Evolutionary conservation across 2,797 vertebrate genomes (phyloP).

Genomic region (Danio albolineatus): DNA sequence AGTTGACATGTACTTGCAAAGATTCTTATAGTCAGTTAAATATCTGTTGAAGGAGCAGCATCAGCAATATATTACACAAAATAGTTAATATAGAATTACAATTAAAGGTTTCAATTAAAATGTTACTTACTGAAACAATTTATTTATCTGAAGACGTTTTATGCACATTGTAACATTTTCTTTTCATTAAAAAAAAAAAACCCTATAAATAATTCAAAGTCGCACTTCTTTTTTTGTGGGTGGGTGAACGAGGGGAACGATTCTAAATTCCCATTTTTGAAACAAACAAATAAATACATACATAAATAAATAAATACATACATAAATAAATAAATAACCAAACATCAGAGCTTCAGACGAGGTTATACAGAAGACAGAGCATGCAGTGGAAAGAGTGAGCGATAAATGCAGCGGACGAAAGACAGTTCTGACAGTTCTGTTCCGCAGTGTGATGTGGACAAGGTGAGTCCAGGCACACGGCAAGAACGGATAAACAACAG

Average conservation of each 20-base stretch:
- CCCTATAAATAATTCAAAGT: neutral
- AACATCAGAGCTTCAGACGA: neutral
- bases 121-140: too few species aligned
- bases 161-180: too few species aligned
- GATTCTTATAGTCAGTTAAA: too few species aligned
- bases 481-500: neutral
- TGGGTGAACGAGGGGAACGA: too few species aligned
- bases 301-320: too few species aligned
- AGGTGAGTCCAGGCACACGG: slow-evolving; percentile 29
- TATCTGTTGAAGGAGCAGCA: too few species aligned
- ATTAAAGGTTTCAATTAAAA: too few species aligned
- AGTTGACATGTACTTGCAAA: too few species aligned
- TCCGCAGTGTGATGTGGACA: slow-evolving; percentile 69
- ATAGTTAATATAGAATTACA: too few species aligned
- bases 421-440: slow-evolving; percentile 75
- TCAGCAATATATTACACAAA: too few species aligned
- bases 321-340: neutral
- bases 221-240: neutral
- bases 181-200: neutral
- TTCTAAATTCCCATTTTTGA: neutral
- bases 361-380: slow-evolving; percentile 12
- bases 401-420: slow-evolving; percentile 71
- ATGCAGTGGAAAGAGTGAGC: slow-evolving; percentile 34
- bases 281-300: too few species aligned
- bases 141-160: too few species aligned